Percentiles rank a stretch among this genome's conserved stretches.
These are phyloP conservation scores for Lordiphosa stackelbergi DNA, from an alignment of 1,140 invertebrate genomes.

Conservation along the genomic window DNA sequence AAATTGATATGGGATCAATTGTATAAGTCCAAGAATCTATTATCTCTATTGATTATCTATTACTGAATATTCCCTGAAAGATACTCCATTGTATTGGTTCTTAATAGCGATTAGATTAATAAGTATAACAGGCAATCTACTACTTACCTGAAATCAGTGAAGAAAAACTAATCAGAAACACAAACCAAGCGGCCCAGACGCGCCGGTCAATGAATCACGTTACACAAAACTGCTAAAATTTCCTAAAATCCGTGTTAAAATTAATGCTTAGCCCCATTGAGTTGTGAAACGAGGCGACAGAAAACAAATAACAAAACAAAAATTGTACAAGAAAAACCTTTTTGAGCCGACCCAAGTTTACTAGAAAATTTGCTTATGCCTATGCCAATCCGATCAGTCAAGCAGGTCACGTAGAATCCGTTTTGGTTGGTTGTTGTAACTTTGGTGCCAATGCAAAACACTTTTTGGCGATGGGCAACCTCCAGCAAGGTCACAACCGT, in stretches of 20 bases:
- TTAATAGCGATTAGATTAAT: slow-evolving; percentile 40
- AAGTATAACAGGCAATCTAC: slow-evolving; percentile 20
- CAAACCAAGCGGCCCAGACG: slow-evolving; percentile 11
- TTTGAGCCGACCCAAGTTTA: slow-evolving; percentile 39
- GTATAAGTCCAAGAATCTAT: slow-evolving; percentile 35
- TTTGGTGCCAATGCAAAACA: slow-evolving; percentile 64
- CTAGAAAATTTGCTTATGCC: slow-evolving; percentile 42
- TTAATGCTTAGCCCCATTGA: slow-evolving; percentile 37
- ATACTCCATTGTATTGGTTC: slow-evolving; percentile 13
- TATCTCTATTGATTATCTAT: slow-evolving; percentile 39
- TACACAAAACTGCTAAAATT: slow-evolving; percentile 23
- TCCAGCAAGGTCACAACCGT: slow-evolving; percentile 59
- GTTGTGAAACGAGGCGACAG: slow-evolving; percentile 34
- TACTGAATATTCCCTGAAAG: slow-evolving; percentile 15
- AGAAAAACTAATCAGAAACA: slow-evolving; percentile 17
- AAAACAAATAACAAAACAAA: not conserved
- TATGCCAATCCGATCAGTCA: slow-evolving; percentile 40
- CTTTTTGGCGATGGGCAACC: slow-evolving; percentile 52
- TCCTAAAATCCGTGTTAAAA: slow-evolving; percentile 39
- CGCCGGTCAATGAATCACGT: slow-evolving; percentile 21
- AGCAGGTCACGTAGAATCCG: slow-evolving; percentile 65
- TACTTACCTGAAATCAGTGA: slow-evolving; percentile 7
- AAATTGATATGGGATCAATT: slow-evolving; percentile 33
- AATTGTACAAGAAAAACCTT: slow-evolving; percentile 31
- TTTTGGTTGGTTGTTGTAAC: slow-evolving; percentile 47